Evolutionary conservation across 2,113 vertebrate species (phyloP), one percentile per base, ranked within the genome.

Genomic region (Oceanites oceanicus): DNA sequence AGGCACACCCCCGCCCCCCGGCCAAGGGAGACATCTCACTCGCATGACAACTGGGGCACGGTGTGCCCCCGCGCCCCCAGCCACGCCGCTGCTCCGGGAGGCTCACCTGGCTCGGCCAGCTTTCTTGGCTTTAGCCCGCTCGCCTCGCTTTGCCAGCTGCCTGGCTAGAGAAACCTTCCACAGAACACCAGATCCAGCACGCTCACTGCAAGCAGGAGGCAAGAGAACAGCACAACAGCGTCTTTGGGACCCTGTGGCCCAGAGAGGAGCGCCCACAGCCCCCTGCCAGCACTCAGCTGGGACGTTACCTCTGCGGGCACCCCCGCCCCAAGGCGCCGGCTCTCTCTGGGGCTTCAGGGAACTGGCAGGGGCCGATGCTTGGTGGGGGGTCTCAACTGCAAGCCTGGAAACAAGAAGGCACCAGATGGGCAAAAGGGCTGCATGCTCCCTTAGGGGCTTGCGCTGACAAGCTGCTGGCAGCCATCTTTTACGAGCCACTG

Each of bases 331-430:
- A 9, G 73, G 53, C 6, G 38, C 26, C 3, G 11, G 2, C 2
- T 73, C 50, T 47, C 59, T 73, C 36, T 17, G 10, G 50, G 76
- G 86, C 76, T 89, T 89, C 67, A 66, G 11, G 8, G 76, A 81
- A 32, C 11, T 9, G 0, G 6, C 17, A 30, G 11, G 4, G 16
- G 5, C 10, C 2, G 5, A 22, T 7, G 20, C 3, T 50, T 4
- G 10, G 8, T 34, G n/a, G 1, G 29, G 17, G 58, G 8, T 36
- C 76, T 73, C 76, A 9, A 8, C 3, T 3, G 26, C 59, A 21
- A 80, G 4, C 50, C 86, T 81, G 76, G 15, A n/a, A 73, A 58
- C 7, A 58, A 44, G 50, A 32, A 13, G 29, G 42, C 42, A 38
- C 36, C 44, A 18, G 32, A 1, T 81, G 59, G 14, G 44, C 21